Conservation (phyloP, 2,113 vertebrate genomes). For the Macquaria australasica region DNA sequence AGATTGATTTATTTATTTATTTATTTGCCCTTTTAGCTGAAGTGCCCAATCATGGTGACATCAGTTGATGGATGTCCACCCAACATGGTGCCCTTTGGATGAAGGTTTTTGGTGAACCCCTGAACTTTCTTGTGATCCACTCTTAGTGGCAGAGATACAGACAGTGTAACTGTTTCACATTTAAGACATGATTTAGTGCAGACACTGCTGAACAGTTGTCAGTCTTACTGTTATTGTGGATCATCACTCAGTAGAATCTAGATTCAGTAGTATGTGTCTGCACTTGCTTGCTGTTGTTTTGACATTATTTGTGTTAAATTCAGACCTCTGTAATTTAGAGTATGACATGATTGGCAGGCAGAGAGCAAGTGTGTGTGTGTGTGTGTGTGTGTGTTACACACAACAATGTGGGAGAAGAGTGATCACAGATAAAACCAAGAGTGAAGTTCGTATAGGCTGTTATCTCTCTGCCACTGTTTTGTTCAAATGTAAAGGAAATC, state of each 20-base stretch:
- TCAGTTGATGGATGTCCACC: neutral
- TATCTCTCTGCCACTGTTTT: neutral
- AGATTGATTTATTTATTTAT: neutral
- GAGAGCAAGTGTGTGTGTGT: slow-evolving; percentile 16
- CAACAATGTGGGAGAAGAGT: slow-evolving; percentile 33
- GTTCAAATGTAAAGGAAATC: slow-evolving; percentile 3
- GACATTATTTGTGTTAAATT: slow-evolving; percentile 24
- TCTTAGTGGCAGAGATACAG: neutral
- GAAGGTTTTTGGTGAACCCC: neutral
- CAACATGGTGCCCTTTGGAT: neutral
- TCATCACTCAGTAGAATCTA: neutral
- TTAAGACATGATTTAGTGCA: neutral
- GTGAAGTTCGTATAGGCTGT: slow-evolving; percentile 14
- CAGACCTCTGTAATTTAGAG: slow-evolving; percentile 30
- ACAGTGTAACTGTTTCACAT: neutral
- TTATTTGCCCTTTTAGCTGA: slow-evolving; percentile 21
- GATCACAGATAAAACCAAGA: slow-evolving; percentile 26
- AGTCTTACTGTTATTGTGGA: neutral
- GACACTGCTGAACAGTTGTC: neutral
- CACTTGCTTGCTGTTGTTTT: neutral
- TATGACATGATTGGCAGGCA: slow-evolving; percentile 21
- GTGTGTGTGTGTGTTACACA: slow-evolving; percentile 6
- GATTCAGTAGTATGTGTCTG: neutral
- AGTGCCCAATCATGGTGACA: neutral
- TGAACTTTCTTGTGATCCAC: neutral